These are phyloP conservation scores for Chalcosyrphus nemorum DNA, from an alignment of 2,888 invertebrate genomes.

Conservation along the genomic window DNA sequence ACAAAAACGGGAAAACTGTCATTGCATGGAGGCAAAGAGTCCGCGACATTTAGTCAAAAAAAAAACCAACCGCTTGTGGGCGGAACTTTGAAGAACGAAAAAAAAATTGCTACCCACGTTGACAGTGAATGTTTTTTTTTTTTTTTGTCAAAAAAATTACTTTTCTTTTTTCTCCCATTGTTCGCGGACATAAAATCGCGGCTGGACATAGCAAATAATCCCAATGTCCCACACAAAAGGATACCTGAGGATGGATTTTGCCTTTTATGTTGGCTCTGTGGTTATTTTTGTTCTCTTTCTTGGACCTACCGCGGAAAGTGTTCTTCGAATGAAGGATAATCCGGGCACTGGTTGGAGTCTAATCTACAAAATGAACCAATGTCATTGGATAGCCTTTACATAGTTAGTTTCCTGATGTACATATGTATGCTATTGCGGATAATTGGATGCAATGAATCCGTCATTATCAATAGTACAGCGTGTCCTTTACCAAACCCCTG, in stretches of 20 bases:
- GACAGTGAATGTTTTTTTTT: too few species aligned
- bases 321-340: background rate
- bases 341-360: background rate
- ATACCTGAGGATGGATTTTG: conserved; percentile 16
- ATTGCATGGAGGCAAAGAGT: conserved; percentile 23
- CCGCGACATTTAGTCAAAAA: conserved; percentile 30
- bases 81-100: conserved; percentile 28
- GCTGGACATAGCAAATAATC: conserved; percentile 24
- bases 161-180: conserved; percentile 1
- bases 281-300: background rate
- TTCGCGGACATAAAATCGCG: conserved; percentile 9
- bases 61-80: conserved; percentile 7
- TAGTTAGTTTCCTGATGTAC: background rate
- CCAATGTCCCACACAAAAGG: conserved; percentile 17
- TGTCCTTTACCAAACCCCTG: background rate
- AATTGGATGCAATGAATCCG: conserved; percentile 47
- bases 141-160: conserved; percentile 15
- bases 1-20: conserved; percentile 46
- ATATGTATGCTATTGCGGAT: background rate
- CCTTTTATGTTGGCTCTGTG: background rate
- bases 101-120: conserved; percentile 29
- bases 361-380: conserved; percentile 1
- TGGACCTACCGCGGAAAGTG: background rate
- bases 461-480: background rate
- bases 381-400: background rate